Base-by-base conservation (phyloP, 2,113 vertebrate species). In the Coregonus clupeaformis region DNA sequence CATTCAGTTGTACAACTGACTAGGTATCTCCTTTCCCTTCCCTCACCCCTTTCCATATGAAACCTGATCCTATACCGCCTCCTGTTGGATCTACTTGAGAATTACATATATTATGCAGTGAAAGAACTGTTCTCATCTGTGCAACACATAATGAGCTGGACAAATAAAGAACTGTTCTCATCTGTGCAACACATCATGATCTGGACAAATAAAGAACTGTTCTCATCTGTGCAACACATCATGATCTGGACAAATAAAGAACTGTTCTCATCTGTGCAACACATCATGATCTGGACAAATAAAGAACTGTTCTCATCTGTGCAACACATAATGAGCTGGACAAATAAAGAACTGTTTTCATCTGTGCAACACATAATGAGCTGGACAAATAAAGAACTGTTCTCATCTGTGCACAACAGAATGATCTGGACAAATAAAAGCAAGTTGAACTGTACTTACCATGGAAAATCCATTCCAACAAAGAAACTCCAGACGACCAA, bases 31-130 rank as follows among this genome's bases (percentile, higher is more conserved):
- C 66, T n/a, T 16, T 22, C 59, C 59, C 11, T 62, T 11, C 22
- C 32, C 67, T n/a, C 3, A 12, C 5, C 7, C 20, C 59, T 7
- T 12, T 25, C 22, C 29, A n/a, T 45, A 7, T 45, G 22, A 5
- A 29, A 22, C 25, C 20, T 52, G 25, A 45, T 18, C 47, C 57
- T 57, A 16, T 49, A 20, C 71, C 68, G 76, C 71, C 71, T 71
- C 20, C 71, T 78, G 65, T 32, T 78, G 76, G 65, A 12, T 63
- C 12, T 45, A 68, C 5, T 2, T 7, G 20, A 69, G 63, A 62
- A 64, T 13, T 13, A 29, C 32, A 63, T 29, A 5, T 18, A 52
- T 18, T 42, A 42, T 42, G 7, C 36, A 42, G 36, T 42, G 36
- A 42, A 11, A 49, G 13, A 45, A 16, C 20, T 52, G 7, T 22